Evolutionary conservation across 2,113 vertebrate genomes (phyloP), one percentile per base, ranked within the genome.

Genomic region (Myocastor coypus): DNA sequence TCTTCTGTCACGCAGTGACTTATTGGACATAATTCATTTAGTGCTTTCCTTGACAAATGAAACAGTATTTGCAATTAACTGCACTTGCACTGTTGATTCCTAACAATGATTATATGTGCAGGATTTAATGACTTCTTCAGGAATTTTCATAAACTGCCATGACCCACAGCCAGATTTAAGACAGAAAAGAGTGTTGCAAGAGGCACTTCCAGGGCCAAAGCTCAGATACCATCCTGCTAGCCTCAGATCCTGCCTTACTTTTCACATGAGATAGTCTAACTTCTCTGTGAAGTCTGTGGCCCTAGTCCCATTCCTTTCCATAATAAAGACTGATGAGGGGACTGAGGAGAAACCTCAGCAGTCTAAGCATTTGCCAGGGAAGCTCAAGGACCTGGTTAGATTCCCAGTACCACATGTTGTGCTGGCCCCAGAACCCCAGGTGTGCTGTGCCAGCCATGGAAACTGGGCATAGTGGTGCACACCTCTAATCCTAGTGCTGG

Each of bases 51-150:
- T 88, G 78, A 94, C 71, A 88, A 91, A 94, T n/a, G 83, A n/a
- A 92, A 89, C 52, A 55, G 40, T n/a, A 82, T 87, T 73, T 89
- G 83, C 84, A 91, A 1, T 77, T 86, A 97, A 73, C 63, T 19
- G 55, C 75, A 75, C 73, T 95, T 55, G 11, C 68, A 37, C 83
- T 78, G 37, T 75, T 71, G 84, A 52, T 4, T 80, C 37, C 34
- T 64, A 93, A 50, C 66, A 95, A 71, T 4, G 1, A 75, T 20
- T 9, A 91, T 88, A 40, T 61, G 68, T 81, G 59, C 26, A 55
- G 50, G 55, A 83, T 89, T 81, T 96, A 93, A 90, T 82, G 87
- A 89, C 55, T 82, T 84, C 88, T 93, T 87, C 52, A 83, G 82
- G 81, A 87, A 82, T 75, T 86, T 87, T 91, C 69, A 78, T 68